Evolutionary conservation across 2,888 invertebrate genomes (phyloP), one percentile per base, ranked within the genome.

Genomic region (Acleris laterana): DNA sequence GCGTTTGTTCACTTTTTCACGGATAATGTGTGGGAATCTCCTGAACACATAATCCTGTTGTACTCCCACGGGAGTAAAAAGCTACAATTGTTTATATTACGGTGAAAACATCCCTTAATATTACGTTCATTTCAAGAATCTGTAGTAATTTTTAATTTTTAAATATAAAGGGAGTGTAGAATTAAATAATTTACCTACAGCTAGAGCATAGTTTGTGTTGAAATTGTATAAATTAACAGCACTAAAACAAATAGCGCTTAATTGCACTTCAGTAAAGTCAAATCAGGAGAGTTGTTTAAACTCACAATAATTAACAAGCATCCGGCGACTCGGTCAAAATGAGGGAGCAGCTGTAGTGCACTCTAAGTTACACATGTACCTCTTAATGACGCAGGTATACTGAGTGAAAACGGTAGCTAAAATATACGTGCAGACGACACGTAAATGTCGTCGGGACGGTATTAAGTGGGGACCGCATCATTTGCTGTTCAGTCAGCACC

Each of bases 401-500:
- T 87, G 81, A 81, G 81, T 84, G 85, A 85, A 84, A 82, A 81
- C 80, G 82, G 84, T 86, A 87, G 87, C 87, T 88, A 81, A 88
- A 88, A 89, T 90, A 89, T 89, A 87, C 82, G 83, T 85, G 83
- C 83, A 86, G 86, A 85, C 87, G 84, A 83, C 85, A 85, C 84
- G 83, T 84, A 85, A 90, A 88, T 90, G 89, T 90, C 89, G 83
- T 80, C 76, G 78, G 77, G 82, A 80, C 82, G 83, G 82, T 81
- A 81, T 84, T 87, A 88, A 92, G 89, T 88, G 90, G 86, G 86
- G 83, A 89, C 92, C 90, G 89, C 90, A 91, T 90, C 92, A 91
- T 93, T 93, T 90, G 88, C 89, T 87, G 89, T 89, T 90, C 90
- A 89, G 89, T 88, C 87, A 84, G 86, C 87, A 82, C 82, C 85